Evolutionary conservation across 2,797 vertebrate genomes (phyloP), one percentile per base, ranked within the genome.

Genomic region (Channa striata): DNA sequence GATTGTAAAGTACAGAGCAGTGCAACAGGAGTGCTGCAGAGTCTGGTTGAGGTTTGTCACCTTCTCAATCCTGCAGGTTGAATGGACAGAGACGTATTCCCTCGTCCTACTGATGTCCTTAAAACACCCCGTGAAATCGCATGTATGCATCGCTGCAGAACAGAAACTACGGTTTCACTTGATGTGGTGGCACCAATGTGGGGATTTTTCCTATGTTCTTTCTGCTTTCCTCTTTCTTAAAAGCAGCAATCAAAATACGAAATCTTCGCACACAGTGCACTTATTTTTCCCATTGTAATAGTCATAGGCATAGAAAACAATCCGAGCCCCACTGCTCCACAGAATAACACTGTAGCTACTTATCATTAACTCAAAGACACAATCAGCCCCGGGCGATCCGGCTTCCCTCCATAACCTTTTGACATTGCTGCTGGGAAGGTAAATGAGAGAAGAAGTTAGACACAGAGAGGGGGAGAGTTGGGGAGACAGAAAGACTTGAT

Each of bases 331-430:
- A 59, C 79, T 34, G 71, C 87, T 87, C 87, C 78, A 71, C 77
- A 83, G 91, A 90, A 81, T 75, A 86, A 80, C 85, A 78, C 86
- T 85, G 82, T 82, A 88, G 90, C 85, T 93, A 92, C 88, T 92
- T 92, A 90, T 91, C 91, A 89, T 92, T 90, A 89, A 90, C 87
- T 92, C 86, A 89, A 86, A 92, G 91, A 90, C 89, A 89, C 86
- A 90, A 90, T 91, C 88, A 83, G 89, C 90, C 87, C 81, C 70
- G 20, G 87, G 91, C 85, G 33, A 91, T 80, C 83, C 83, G 69
- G 89, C 84, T 90, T 89, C 87, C 83, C 82, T 82, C 69, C 63
- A 56, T 89, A 85, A 92, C 87, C 90, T 91, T 89, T 88, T 91
- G 90, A 90, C 92, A 88, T 91, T 91, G 90, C 91, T 92, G 87